Evolutionary conservation across 2,888 invertebrate species (phyloP), one percentile per base, ranked within the genome.

Genomic region (Lepeophtheirus nordmannii): DNA sequence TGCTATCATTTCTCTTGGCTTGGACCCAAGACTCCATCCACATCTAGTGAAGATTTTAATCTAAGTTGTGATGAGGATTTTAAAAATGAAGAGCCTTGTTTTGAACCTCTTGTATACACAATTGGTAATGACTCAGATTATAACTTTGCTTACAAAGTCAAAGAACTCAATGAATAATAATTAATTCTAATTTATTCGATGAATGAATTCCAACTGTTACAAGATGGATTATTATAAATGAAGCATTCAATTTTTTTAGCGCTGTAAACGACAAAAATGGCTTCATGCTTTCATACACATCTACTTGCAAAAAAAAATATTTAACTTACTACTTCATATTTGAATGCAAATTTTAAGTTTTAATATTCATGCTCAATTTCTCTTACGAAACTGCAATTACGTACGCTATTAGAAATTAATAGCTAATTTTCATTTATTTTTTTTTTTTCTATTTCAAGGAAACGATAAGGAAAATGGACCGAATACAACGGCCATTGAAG

Each of bases 1-100:
- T 62, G 62, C 17, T 53, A 62, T 17, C 12, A 46, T 17, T 62
- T 41, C 53, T 60, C 60, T 10, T 60, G 60, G 60, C 30, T 60
- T 23, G 60, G 60, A 1, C 60, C 60, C 37, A 23, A 62, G 22
- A 46, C 53, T 1, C 8, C 14, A 17, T 46, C 53, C 3, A 46
- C 53, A 46, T n/a, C 53, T 5, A 46, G 53, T 46, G 17, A 2
- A 3, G 30, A 30, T 7, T 7, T 30, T 30, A 46, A 46, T 17
- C 53, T 46, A 14, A 14, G 14, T 5, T 46, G 53, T 46, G 37
- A 22, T 8, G 62, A 46, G 2, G 41, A 40, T 41, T 23, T 41
- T 14, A 53, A 58, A 14, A 17, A 65, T 14, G 23, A 56, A n/a
- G 57, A 30, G 22, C 41, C 53, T 22, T 65, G 57, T 14, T 60